Evolutionary conservation across 2,113 vertebrate genomes (phyloP).

Genomic region (Upupa epops): DNA sequence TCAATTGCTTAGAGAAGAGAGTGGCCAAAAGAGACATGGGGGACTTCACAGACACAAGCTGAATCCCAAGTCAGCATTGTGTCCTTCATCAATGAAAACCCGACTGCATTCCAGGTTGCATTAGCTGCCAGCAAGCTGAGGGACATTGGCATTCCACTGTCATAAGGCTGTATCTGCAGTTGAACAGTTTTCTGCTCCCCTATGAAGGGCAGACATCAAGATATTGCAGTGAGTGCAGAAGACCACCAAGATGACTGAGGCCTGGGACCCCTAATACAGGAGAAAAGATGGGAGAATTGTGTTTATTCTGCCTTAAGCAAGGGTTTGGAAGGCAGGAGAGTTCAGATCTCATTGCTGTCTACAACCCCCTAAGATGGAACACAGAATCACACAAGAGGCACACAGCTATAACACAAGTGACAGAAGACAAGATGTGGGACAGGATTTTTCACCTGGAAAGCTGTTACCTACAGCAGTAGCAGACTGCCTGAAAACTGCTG

Average conservation of each 20-base stretch:
- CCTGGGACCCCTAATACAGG: not conserved
- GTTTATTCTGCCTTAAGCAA: not conserved
- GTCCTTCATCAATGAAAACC: not conserved
- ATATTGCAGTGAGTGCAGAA: not conserved
- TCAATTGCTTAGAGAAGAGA: not conserved
- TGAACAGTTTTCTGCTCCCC: not conserved
- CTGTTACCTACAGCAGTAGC: not conserved
- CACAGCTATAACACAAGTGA: not conserved
- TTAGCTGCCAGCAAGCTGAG: not conserved
- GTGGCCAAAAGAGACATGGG: not conserved
- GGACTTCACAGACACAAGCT: not conserved
- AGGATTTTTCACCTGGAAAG: not conserved
- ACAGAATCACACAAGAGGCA: not conserved
- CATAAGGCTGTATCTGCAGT: not conserved
- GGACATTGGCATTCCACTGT: not conserved
- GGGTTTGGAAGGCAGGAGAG: not conserved
- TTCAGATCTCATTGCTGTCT: not conserved
- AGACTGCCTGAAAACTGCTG: rapidly evolving
- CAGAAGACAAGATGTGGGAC: not conserved
- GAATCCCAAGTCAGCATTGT: not conserved
- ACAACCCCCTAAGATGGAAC: not conserved
- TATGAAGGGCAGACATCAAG: not conserved
- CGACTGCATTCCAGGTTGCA: not conserved
- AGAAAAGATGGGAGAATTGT: not conserved
- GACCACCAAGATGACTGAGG: not conserved